Evolutionary conservation across 2,888 invertebrate genomes (phyloP).

Genomic region (Conomelus anceps): DNA sequence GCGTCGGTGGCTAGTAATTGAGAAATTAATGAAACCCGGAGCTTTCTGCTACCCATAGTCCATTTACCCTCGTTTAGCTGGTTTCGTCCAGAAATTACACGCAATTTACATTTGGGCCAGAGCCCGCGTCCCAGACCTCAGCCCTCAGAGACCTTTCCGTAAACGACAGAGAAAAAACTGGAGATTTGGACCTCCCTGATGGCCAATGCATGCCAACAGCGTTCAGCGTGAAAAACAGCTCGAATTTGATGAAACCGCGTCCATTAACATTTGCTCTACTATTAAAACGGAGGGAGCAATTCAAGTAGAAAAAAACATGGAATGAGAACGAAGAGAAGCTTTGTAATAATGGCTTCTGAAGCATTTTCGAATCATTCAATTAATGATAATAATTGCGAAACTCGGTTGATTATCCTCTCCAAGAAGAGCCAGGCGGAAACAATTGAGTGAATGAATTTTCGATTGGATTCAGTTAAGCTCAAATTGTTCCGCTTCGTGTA

Average conservation of each 20-base stretch:
- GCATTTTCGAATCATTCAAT: not conserved
- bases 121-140: not conserved
- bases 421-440: not conserved
- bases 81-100: not conserved
- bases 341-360: not conserved
- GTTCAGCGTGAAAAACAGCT: not conserved
- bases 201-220: not conserved
- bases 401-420: not conserved
- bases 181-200: not conserved
- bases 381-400: not conserved
- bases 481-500: not conserved
- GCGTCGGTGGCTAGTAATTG: not conserved
- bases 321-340: not conserved
- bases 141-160: not conserved
- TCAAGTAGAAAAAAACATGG: not conserved
- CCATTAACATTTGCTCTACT: not conserved
- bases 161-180: not conserved
- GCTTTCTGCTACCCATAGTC: not conserved
- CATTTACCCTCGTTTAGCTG: not conserved
- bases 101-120: not conserved
- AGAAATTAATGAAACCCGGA: not conserved
- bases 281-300: not conserved
- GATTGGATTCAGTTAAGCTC: not conserved
- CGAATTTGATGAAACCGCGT: not conserved
- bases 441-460: not conserved